Conservation (phyloP, 2,888 invertebrate genomes). For the Synanthedon myopaeformis region DNA sequence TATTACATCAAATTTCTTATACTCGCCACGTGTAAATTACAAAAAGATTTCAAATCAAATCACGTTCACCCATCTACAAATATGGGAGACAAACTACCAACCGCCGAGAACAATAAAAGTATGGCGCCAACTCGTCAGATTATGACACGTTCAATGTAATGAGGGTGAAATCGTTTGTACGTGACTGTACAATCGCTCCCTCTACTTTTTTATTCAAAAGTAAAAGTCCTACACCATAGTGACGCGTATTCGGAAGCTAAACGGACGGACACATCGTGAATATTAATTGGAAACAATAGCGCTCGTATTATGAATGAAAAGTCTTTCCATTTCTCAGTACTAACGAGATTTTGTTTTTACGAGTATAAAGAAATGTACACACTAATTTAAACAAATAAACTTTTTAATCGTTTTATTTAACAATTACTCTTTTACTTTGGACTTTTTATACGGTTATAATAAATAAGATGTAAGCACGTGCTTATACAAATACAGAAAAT, state of each 20-base stretch:
- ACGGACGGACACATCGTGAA: constrained; percentile 37
- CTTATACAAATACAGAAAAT: too few species aligned
- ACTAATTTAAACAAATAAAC: background rate
- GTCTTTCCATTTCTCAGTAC: background rate
- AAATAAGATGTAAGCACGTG: too few species aligned
- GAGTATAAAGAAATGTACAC: background rate
- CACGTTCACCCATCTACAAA: constrained; percentile 11
- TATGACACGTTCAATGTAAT: constrained; percentile 59
- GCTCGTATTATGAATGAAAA: constrained; percentile 25
- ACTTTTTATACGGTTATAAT: too few species aligned
- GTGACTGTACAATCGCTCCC: constrained; percentile 37
- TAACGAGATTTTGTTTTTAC: background rate
- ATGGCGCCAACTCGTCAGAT: constrained; percentile 59
- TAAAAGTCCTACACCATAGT: constrained; percentile 48
- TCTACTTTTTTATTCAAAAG: constrained; percentile 38
- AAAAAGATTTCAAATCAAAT: constrained; percentile 6
- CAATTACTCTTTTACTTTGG: too few species aligned
- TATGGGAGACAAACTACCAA: constrained; percentile 22
- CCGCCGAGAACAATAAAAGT: constrained; percentile 46
- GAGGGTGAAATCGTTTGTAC: constrained; percentile 57
- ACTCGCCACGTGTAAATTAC: background rate
- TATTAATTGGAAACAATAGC: constrained; percentile 17
- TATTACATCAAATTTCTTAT: background rate
- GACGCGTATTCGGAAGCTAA: constrained; percentile 47
- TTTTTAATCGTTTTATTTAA: too few species aligned